A percentile compares a stretch with the other conserved stretches of the same genome.
phyloP scores from a whole-genome alignment of 2,113 vertebrate species.

The Felis chaus region DNA sequence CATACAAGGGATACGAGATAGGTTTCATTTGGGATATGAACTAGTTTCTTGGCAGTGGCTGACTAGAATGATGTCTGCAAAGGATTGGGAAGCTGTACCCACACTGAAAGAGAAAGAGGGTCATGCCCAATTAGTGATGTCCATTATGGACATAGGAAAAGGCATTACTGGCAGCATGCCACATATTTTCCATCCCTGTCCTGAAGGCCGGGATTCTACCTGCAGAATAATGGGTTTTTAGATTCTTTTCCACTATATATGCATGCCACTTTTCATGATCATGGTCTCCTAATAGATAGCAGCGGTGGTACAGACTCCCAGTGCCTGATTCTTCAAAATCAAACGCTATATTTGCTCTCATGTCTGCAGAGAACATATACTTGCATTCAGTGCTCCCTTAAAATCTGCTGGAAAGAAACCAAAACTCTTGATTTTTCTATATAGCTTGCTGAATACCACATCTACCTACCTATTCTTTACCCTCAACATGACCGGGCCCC shows the following conservation, averaged over 20 bases:
- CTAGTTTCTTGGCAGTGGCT: not conserved
- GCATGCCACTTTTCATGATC: too few species aligned
- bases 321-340: not conserved
- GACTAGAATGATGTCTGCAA: not conserved
- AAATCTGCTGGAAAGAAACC: not conserved
- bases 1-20: not conserved
- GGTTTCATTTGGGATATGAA: not conserved
- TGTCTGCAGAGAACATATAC: not conserved
- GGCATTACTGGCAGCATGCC: not conserved
- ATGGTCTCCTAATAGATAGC: not conserved
- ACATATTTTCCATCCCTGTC: too few species aligned
- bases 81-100: not conserved
- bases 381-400: not conserved
- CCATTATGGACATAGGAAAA: not conserved
- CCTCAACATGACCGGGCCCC: not conserved
- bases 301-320: not conserved
- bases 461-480: not conserved
- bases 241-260: not conserved
- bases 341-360: not conserved
- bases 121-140: not conserved
- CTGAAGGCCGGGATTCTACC: not conserved
- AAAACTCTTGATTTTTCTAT: not conserved
- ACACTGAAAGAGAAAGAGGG: not conserved
- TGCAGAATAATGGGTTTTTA: not conserved
- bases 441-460: not conserved